Evolutionary conservation across 1,140 invertebrate genomes (phyloP), one percentile per base, ranked within the genome.

Genomic region (Listronotus bonariensis): DNA sequence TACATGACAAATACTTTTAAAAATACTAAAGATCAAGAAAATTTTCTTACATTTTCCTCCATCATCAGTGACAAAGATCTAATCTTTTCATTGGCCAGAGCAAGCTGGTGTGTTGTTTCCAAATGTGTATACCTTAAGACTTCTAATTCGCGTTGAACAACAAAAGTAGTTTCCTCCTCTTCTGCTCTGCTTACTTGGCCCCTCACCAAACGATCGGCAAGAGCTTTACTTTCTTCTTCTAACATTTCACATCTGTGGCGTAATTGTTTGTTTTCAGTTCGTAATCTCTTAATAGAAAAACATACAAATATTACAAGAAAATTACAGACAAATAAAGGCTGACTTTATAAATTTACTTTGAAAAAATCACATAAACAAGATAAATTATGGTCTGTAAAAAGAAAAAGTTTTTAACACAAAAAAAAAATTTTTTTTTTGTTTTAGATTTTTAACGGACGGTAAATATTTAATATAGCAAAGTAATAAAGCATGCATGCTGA

Each of bases 111-210:
- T 54, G 88, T 89, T 0, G 90, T 89, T 73, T 95, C 92, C 34
- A 91, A 77, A 78, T 92, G 89, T 5, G 88, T 87, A 65, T 91
- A 89, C 15, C 89, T 82, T 49, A 92, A 76, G 6, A 87, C 87
- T 64, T 89, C 88, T 17, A 93, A 79, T 77, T 93, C 91, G 78
- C 80, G 72, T 82, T 82, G 61, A 54, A 85, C 77, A 63, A 85
- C 77, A 75, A 85, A 92, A n/a, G 89, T 88, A 5, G 90, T 91
- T 79, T 93, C 92, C 67, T 92, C 91, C 62, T 92, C 91, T 74
- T 98, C 94, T 0, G 97, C 97, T 15, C 95, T 84, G 36, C 92
- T 95, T 7, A 99, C 95, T 81, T 99, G 97, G 49, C 96, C 96
- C 46, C 95, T 87, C 3, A 99, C 95, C 68, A 99, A 82, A 63